Evolutionary conservation across 2,888 invertebrate species (phyloP).

Genomic region (Lithophane socia): DNA sequence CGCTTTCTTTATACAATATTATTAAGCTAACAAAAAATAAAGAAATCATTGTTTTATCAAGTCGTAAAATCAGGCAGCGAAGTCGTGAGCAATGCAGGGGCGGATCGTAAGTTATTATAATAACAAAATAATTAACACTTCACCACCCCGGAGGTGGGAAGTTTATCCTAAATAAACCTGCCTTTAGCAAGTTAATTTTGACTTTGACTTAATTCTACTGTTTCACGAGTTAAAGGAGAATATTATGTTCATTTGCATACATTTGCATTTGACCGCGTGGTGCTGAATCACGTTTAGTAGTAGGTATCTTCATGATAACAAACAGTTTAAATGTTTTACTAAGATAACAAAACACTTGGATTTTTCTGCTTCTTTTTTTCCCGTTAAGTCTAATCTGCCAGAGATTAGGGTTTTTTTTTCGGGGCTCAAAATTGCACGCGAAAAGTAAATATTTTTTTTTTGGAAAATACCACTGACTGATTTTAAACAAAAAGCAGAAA

Average conservation of each 20-base stretch:
- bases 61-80: too few species aligned
- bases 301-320: not conserved
- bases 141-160: not conserved
- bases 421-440: not conserved
- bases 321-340: conserved; percentile 21
- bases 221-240: conserved; percentile 3
- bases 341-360: not conserved
- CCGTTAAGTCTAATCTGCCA: not conserved
- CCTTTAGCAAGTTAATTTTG: conserved; percentile 17
- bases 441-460: not conserved
- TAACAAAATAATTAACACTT: conserved; percentile 19
- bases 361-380: not conserved
- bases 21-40: too few species aligned
- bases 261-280: conserved; percentile 31
- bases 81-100: not conserved
- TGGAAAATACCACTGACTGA: too few species aligned
- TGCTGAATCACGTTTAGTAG: not conserved
- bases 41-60: too few species aligned
- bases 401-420: not conserved
- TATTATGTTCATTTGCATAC: conserved; percentile 40
- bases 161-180: conserved; percentile 28
- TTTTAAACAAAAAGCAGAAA: not conserved
- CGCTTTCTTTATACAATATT: too few species aligned
- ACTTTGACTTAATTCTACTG: conserved; percentile 32
- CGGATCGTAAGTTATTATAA: not conserved